These are phyloP conservation scores for Yponomeuta cagnagella DNA, from an alignment of 2,888 invertebrate species.

Conservation along the genomic window DNA sequence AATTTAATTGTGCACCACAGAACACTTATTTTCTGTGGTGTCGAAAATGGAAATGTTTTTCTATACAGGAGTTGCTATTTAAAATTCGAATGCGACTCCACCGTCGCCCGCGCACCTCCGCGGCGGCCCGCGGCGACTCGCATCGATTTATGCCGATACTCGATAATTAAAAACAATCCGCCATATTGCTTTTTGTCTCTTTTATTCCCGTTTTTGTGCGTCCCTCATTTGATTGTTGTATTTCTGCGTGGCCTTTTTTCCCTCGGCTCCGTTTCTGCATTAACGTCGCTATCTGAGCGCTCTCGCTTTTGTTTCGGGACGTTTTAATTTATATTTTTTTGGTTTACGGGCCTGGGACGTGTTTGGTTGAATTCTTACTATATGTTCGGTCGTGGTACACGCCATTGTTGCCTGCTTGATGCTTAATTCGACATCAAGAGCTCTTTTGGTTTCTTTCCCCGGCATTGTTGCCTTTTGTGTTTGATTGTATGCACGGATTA, in stretches of 20 bases:
- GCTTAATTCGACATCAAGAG: constrained; percentile 14
- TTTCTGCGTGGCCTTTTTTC: constrained; percentile 53
- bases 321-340: constrained; percentile 70
- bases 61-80: not conserved
- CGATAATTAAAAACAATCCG: constrained; percentile 77
- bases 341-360: constrained; percentile 25
- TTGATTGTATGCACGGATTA: constrained; percentile 1
- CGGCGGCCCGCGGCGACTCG: constrained; percentile 64
- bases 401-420: constrained; percentile 13
- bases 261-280: constrained; percentile 51
- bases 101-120: constrained; percentile 35
- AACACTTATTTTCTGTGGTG: no score
- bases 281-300: constrained; percentile 52
- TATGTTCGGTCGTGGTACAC: constrained; percentile 11
- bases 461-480: not conserved
- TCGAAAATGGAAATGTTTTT: no score
- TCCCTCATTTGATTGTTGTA: constrained; percentile 73
- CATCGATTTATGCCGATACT: constrained; percentile 76
- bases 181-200: constrained; percentile 71
- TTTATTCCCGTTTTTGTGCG: constrained; percentile 71
- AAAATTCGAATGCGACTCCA: constrained; percentile 31
- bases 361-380: constrained; percentile 17
- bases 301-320: constrained; percentile 48
- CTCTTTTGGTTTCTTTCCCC: not conserved
- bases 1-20: no score